phyloP scores from a whole-genome alignment of 2,797 vertebrate genomes.

The Anabas testudineus region DNA sequence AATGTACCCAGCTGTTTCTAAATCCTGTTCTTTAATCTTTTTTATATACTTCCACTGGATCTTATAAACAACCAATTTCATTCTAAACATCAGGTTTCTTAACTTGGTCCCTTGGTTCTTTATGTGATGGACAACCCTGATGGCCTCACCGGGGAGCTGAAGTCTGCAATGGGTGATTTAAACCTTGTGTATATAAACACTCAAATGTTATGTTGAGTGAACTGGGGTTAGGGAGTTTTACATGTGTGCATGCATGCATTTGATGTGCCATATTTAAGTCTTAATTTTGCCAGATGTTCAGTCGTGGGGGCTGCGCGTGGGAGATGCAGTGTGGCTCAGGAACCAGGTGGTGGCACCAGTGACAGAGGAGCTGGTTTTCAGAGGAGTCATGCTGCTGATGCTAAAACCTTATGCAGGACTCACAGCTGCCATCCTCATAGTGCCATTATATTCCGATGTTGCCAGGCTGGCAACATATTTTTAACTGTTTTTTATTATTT shows the following conservation, averaged over 20 bases:
- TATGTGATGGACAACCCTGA: slow-evolving; percentile 70
- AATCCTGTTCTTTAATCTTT: slow-evolving; percentile 13
- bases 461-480: slow-evolving; percentile 7
- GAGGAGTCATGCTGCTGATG: slow-evolving; percentile 89
- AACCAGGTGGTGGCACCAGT: slow-evolving; percentile 90
- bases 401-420: slow-evolving; percentile 84
- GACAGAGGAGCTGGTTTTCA: slow-evolving; percentile 89
- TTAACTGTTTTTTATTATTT: too few relatives aligned
- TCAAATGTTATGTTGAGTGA: slow-evolving; percentile 17
- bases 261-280: slow-evolving; percentile 45
- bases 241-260: slow-evolving; percentile 26
- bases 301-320: slow-evolving; percentile 79
- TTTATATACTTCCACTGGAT: slow-evolving; percentile 14
- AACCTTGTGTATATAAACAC: slow-evolving; percentile 5
- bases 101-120: slow-evolving; percentile 52
- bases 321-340: slow-evolving; percentile 87
- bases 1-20: neutral
- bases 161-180: slow-evolving; percentile 81
- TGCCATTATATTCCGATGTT: slow-evolving; percentile 87
- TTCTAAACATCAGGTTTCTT: slow-evolving; percentile 52
- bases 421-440: slow-evolving; percentile 81
- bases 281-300: slow-evolving; percentile 78
- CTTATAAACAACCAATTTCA: slow-evolving; percentile 25
- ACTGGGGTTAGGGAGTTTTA: slow-evolving; percentile 7
- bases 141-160: slow-evolving; percentile 79